Evolutionary conservation across 2,797 vertebrate species (phyloP), one percentile per base, ranked within the genome.

Genomic region (Neosalanx taihuensis): DNA sequence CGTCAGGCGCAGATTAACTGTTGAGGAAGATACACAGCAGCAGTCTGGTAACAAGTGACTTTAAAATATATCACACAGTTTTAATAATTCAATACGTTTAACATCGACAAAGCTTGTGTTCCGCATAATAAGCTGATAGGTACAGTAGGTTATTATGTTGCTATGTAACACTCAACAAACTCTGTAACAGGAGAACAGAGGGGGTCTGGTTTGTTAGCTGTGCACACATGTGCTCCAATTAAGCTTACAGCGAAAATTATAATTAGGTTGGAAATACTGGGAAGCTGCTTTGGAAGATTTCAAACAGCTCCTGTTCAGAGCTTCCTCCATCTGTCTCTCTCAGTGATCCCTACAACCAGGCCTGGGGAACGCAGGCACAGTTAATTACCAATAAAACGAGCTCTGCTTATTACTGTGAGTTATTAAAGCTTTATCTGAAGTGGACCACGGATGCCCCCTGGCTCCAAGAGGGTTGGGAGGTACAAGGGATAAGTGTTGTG

Each of bases 331-430:
- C 94, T 95, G 93, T 89, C 84, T 70, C 86, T 86, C 88, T 83
- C 90, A 91, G 89, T 92, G 87, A 93, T 90, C 90, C 90, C 89
- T 80, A 76, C 76, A 91, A 87, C 90, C 69, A 75, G 85, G 91
- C 92, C 91, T 26, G 76, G 90, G 81, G 92, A 87, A 84, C 90
- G 87, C 87, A 90, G 84, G 90, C 87, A 56, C 90, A 88, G 80
- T 94, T 97, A 96, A 96, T 97, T 95, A 96, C 95, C 91, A 94
- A 92, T 91, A 91, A 94, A 94, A 94, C 91, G 90, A 94, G 90
- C 93, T 94, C 90, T 94, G 92, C 94, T 95, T 89, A 92, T 94
- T 94, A 90, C 91, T 89, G 91, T 94, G 94, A 95, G 94, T 95
- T 94, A 97, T 95, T 95, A 93, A 91, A 92, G 91, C 89, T 91